Base-by-base conservation (phyloP, 2,797 vertebrate genomes). In the Enteromius argenteus region DNA sequence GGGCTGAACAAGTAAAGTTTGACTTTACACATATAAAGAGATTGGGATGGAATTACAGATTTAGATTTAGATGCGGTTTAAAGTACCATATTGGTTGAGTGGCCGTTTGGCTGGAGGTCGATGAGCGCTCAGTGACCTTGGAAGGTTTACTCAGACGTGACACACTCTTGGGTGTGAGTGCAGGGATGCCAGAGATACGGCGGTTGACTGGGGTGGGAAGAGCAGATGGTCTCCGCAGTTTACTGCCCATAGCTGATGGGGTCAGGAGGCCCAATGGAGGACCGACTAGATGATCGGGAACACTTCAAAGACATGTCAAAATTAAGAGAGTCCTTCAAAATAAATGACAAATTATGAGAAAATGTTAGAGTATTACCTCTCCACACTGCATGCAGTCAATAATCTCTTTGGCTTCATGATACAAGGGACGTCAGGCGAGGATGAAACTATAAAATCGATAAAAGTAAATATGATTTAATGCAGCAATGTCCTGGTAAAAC, bases 141-240 rank as follows among this genome's bases (percentile, higher is more conserved):
- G 3, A 82, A 0, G 85, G 86, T 60, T 84, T 85, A 8, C 73
- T 0, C 4, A n/a, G 14, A 23, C 89, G 91, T 17, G 90, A 81
- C 3, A 73, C 4, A 42, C 92, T 90, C 67, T 86, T 93, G 0
- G 96, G 96, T 3, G 96, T 96, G 3, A 83, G 32, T 5, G 85
- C 66, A 2, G 95, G 93, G 79, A 97, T 89, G 42, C 92, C 85
- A 0, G 96, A 96, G 46, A 89, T 39, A 15, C 93, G 91, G 27
- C 91, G 91, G 27, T 87, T 88, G 4, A 95, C 64, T 0, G 97
- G 96, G 0, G 97, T 97, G 9, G 97, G 97, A 6, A 98, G 83
- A 13, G 91, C 92, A 0, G 97, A 97, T 0, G 89, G 85, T 2
- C 89, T 92, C 0, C 88, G 92, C 0, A 85, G 5, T 10, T 91